Evolutionary conservation across 2,113 vertebrate genomes (phyloP).

Genomic region (Cervus canadensis): DNA sequence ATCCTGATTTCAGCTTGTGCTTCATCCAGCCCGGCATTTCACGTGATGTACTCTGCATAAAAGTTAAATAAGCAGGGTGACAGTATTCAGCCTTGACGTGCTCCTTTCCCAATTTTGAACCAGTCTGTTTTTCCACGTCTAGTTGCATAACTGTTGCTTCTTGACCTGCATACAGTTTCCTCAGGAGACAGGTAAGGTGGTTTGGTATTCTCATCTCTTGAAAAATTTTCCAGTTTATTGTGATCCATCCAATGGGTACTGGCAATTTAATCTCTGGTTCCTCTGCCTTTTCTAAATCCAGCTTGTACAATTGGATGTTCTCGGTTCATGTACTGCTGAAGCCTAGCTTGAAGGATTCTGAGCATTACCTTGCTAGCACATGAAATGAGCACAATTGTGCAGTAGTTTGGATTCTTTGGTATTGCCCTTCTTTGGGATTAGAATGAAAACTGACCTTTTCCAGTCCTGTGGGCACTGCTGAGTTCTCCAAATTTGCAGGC

Average conservation of each 20-base stretch:
- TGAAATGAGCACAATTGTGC: not conserved
- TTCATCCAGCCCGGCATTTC: not conserved
- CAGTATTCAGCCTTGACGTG: not conserved
- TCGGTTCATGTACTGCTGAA: not conserved
- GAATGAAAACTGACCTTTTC: not conserved
- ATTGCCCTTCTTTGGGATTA: not conserved
- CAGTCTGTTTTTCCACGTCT: not conserved
- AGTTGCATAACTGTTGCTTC: not conserved
- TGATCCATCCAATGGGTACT: not conserved
- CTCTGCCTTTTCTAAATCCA: not conserved
- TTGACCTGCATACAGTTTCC: not conserved
- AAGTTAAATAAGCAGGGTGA: not conserved
- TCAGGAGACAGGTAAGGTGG: not conserved
- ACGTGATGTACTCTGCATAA: not conserved
- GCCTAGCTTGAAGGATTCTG: not conserved
- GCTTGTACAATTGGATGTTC: not conserved
- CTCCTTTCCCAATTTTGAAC: not conserved
- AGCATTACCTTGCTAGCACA: not conserved
- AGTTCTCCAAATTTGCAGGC: not conserved
- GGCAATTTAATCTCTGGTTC: not conserved
- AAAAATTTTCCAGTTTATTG: not conserved
- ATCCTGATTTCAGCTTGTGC: not conserved
- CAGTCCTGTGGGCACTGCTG: not conserved
- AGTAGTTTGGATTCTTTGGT: not conserved
- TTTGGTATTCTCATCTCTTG: not conserved